phyloP scores from a whole-genome alignment of 1,140 invertebrate genomes.

The Conus betulinus region DNA sequence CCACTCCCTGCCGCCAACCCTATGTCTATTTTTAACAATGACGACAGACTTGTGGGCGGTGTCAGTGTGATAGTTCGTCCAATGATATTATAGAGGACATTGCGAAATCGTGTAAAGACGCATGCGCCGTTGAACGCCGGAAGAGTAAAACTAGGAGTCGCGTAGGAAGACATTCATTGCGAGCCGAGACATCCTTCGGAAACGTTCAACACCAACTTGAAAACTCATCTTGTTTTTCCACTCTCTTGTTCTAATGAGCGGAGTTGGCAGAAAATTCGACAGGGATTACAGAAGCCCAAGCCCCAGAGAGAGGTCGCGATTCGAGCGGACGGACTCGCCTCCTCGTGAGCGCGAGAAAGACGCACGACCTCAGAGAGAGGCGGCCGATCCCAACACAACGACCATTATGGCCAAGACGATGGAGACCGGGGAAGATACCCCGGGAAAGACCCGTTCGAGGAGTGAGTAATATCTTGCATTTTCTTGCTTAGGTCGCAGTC shows the following conservation, averaged over 20 bases:
- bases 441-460: not conserved
- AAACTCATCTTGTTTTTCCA: not conserved
- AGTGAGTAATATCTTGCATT: too few species aligned
- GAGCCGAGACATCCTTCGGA: not conserved
- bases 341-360: constrained; percentile 33
- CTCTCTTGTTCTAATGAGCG: constrained; percentile 35
- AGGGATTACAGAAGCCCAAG: constrained; percentile 32
- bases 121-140: constrained; percentile 16
- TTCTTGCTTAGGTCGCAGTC: too few species aligned
- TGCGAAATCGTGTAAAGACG: not conserved
- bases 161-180: not conserved
- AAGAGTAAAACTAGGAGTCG: not conserved
- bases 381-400: not conserved
- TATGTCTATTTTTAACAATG: not conserved
- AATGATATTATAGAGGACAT: not conserved
- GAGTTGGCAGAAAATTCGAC: constrained; percentile 38
- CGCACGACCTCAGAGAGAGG: not conserved
- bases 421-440: not conserved
- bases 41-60: not conserved
- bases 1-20: too few species aligned
- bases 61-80: not conserved
- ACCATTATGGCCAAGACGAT: constrained; percentile 7
- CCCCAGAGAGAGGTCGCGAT: constrained; percentile 21
- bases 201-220: not conserved
- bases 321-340: constrained; percentile 28